phyloP scores from a whole-genome alignment of 2,888 invertebrate species.

The Lasioglossum leucozonium region DNA sequence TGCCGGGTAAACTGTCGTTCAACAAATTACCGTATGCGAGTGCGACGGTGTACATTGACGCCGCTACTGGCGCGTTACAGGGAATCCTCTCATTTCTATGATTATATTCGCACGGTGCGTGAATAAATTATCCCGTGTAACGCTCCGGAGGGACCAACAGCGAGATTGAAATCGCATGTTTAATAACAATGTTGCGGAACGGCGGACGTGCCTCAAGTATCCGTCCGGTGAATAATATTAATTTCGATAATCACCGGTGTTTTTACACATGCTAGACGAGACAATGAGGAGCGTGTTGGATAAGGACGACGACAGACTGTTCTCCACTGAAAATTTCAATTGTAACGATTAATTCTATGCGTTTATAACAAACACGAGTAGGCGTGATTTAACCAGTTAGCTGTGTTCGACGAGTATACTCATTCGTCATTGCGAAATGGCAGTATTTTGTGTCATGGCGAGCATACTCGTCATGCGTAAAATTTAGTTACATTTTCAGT shows the following conservation, averaged over 20 bases:
- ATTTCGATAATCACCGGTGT: neutral
- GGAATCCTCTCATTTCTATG: neutral
- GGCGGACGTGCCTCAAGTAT: neutral
- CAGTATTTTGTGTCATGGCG: too few relatives aligned
- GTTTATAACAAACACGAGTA: too few relatives aligned
- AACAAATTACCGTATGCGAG: neutral
- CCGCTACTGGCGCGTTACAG: neutral
- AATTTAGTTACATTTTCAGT: too few relatives aligned
- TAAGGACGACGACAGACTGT: too few relatives aligned
- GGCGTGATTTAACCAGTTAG: too few relatives aligned
- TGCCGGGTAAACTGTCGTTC: neutral
- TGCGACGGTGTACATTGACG: neutral
- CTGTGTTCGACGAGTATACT: too few relatives aligned
- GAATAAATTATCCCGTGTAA: neutral
- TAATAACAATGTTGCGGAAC: constrained; percentile 1
- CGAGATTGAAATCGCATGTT: neutral
- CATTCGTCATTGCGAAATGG: too few relatives aligned
- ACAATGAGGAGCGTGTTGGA: neutral
- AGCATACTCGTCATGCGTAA: too few relatives aligned
- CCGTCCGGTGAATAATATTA: neutral
- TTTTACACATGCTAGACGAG: neutral
- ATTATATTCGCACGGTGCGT: neutral
- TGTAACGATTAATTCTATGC: too few relatives aligned
- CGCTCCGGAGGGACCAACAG: neutral
- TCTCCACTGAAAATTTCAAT: neutral